These are phyloP conservation scores for Struthidea cinerea DNA, from an alignment of 2,113 vertebrate genomes.

Conservation along the genomic window DNA sequence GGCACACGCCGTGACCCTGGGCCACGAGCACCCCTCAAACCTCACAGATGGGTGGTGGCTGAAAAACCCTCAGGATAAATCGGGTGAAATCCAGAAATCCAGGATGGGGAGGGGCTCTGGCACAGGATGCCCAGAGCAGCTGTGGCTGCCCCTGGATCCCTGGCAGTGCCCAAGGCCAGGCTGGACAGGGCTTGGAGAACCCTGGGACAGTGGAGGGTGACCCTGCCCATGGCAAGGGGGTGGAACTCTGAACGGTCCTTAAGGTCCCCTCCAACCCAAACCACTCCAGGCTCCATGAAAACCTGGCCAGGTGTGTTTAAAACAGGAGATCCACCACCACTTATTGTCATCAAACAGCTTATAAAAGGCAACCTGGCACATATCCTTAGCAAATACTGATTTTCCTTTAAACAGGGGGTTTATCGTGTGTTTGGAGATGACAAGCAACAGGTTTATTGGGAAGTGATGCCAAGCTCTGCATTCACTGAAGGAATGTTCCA, in stretches of 20 bases:
- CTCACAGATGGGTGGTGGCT: not conserved
- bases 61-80: not conserved
- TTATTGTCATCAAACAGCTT: not conserved
- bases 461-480: not conserved
- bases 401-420: not conserved
- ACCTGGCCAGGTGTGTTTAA: not conserved
- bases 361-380: not conserved
- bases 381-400: not conserved
- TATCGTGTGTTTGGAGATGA: not conserved
- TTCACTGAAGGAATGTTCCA: not conserved
- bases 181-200: rapidly evolving
- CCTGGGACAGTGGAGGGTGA: not conserved
- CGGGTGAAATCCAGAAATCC: not conserved
- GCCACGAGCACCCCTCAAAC: not conserved
- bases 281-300: not conserved
- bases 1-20: not conserved
- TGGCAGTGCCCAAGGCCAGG: not conserved
- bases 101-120: not conserved
- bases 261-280: not conserved
- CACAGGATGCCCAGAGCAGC: not conserved
- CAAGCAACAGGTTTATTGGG: not conserved
- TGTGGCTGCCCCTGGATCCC: not conserved
- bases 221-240: not conserved
- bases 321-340: not conserved
- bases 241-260: not conserved